Evolutionary conservation across 1,140 invertebrate species (phyloP).

Genomic region (Aleiodes sp.): DNA sequence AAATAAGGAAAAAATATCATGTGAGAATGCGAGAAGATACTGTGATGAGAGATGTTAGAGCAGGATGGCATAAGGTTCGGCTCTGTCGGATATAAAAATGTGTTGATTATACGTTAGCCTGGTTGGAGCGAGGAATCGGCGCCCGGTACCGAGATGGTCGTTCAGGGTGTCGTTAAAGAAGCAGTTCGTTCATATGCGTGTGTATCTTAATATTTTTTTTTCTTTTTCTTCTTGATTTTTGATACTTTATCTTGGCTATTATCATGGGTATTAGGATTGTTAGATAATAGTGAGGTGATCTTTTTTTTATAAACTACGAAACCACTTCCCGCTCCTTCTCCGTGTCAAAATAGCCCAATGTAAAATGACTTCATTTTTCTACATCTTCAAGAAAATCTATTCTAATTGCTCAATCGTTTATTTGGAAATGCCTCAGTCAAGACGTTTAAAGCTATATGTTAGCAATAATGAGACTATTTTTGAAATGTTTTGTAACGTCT

Average conservation of each 20-base stretch:
- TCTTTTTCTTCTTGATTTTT: background rate
- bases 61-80: conserved; percentile 41
- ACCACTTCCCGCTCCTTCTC: conserved; percentile 29
- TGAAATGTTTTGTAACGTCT: too few relatives aligned
- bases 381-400: background rate
- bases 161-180: conserved; percentile 61
- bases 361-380: background rate
- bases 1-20: conserved; percentile 29
- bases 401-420: conserved; percentile 35
- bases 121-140: conserved; percentile 32
- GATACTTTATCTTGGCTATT: background rate
- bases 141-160: conserved; percentile 27
- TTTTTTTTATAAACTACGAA: conserved; percentile 11
- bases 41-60: conserved; percentile 15
- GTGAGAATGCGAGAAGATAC: conserved; percentile 7
- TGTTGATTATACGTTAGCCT: conserved; percentile 66
- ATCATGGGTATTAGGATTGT: conserved; percentile 12
- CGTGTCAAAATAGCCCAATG: conserved; percentile 27
- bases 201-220: background rate
- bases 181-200: conserved; percentile 44
- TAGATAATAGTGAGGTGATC: conserved; percentile 33
- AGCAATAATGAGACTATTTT: too few relatives aligned
- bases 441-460: too few relatives aligned
- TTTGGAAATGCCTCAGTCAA: background rate
- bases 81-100: conserved; percentile 65